phyloP scores from a whole-genome alignment of 2,113 vertebrate genomes.

The Gasterosteus nipponicus region DNA sequence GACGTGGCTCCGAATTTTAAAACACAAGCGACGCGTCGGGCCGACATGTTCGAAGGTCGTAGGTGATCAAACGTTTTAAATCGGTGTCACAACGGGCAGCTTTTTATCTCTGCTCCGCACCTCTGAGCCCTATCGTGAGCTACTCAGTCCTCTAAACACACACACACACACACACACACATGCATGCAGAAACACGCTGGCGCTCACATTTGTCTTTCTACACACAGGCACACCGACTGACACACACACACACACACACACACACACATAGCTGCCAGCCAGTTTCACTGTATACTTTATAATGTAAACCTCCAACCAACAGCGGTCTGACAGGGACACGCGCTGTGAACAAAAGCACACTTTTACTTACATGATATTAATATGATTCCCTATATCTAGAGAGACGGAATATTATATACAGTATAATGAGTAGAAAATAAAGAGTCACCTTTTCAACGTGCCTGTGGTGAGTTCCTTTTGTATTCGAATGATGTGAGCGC shows the following conservation, averaged over 20 bases:
- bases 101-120: slow-evolving; percentile 62
- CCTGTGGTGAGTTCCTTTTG: slow-evolving; percentile 60
- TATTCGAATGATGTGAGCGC: slow-evolving; percentile 5
- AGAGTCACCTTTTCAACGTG: slow-evolving; percentile 78
- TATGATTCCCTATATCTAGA: slow-evolving; percentile 79
- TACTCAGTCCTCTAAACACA: slow-evolving; percentile 51
- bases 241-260: slow-evolving; percentile 42
- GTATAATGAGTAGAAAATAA: slow-evolving; percentile 78
- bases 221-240: slow-evolving; percentile 58
- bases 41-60: slow-evolving; percentile 16
- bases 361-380: slow-evolving; percentile 80
- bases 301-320: slow-evolving; percentile 78
- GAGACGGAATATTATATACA: slow-evolving; percentile 78
- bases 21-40: background rate
- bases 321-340: slow-evolving; percentile 74
- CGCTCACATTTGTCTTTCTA: slow-evolving; percentile 59
- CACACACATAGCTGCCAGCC: slow-evolving; percentile 67
- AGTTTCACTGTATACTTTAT: slow-evolving; percentile 79
- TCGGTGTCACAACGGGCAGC: slow-evolving; percentile 45
- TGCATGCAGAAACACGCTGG: slow-evolving; percentile 65
- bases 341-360: slow-evolving; percentile 81
- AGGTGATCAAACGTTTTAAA: slow-evolving; percentile 33
- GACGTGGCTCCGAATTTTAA: background rate
- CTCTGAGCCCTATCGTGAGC: slow-evolving; percentile 67
- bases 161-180: slow-evolving; percentile 49